Percentiles rank a stretch among this genome's conserved stretches.
Conservation (phyloP, 2,113 vertebrate genomes). For the Thryonomys swinderianus region DNA sequence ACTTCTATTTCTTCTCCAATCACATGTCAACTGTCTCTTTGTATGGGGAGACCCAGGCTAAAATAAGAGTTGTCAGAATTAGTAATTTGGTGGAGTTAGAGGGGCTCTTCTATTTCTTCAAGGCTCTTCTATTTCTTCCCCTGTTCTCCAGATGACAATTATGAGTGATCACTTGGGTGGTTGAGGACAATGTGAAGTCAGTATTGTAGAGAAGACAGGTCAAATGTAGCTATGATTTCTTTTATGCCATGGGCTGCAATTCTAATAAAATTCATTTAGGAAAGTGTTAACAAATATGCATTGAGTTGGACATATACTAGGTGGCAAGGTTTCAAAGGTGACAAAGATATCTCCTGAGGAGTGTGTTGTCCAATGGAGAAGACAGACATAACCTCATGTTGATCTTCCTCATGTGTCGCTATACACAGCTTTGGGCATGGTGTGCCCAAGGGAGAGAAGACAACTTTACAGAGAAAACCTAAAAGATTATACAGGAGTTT, state of each 20-base stretch:
- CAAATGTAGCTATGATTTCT: conserved; percentile 19
- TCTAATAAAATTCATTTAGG: conserved; percentile 47
- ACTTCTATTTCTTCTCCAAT: conserved; percentile 70
- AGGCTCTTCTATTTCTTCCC: no score
- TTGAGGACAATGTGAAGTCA: conserved; percentile 66
- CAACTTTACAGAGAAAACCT: not conserved
- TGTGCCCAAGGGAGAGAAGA: not conserved
- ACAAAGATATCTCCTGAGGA: not conserved
- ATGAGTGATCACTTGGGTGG: conserved; percentile 58
- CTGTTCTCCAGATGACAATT: conserved; percentile 76
- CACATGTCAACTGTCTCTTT: conserved; percentile 81
- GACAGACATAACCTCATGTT: not conserved
- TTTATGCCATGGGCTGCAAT: conserved; percentile 5
- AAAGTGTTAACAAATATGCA: conserved; percentile 21
- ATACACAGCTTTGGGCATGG: not conserved
- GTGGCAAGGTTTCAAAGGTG: conserved; percentile 29
- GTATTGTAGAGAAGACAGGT: conserved; percentile 52
- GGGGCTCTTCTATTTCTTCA: conserved; percentile 50
- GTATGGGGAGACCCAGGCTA: conserved; percentile 74
- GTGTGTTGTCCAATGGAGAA: not conserved
- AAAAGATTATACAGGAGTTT: not conserved
- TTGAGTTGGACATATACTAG: not conserved
- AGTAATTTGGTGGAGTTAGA: conserved; percentile 67
- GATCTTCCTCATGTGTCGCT: not conserved
- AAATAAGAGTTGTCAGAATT: conserved; percentile 85